Base-by-base conservation (phyloP, 1,140 invertebrate species). In the Drosophila bocki region DNA sequence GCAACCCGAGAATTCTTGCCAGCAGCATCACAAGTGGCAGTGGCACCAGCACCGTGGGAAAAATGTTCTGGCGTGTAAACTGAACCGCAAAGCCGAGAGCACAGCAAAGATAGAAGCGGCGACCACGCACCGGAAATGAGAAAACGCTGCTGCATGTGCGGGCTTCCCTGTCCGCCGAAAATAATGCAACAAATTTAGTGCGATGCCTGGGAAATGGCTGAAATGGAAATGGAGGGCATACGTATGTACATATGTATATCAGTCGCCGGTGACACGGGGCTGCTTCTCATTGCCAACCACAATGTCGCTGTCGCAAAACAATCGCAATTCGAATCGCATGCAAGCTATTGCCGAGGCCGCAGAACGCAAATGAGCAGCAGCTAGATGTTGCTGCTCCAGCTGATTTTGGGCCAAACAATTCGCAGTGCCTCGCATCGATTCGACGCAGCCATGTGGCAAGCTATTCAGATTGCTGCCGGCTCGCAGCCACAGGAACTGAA, bases 151-250 rank as follows among this genome's bases (percentile, higher is more conserved):
- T 80, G 59, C 53, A 57, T 56, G 37, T 67, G 76, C 44, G 64
- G 59, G 68, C 48, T 65, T 22, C 35, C 59, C 61, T 53, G 69
- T 82, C 62, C 65, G 39, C 48, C 29, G 42, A 58, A 87, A 86
- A 82, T 80, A 69, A 83, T 88, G 68, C 78, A 77, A 78, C 84
- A 75, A 87, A 88, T 83, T 83, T 68, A 80, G 48, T 53, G 58
- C 37, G 17, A 41, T 47, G 45, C 29, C 48, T 41, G 44, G 41
- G 7, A 61, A 47, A 50, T 50, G 59, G 44, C 33, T 37, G 33
- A 22, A 54, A 54, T 54, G 53, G 57, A 60, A 48, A 48, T 62
- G 69, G 33, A 59, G 71, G 29, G 44, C 22, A 41, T 54, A 19
- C 11, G 4, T 65, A 19, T 17, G n/a, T 59, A 51, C 50, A 54